Evolutionary conservation across 2,888 invertebrate genomes (phyloP).

Genomic region (Erebia epiphron): DNA sequence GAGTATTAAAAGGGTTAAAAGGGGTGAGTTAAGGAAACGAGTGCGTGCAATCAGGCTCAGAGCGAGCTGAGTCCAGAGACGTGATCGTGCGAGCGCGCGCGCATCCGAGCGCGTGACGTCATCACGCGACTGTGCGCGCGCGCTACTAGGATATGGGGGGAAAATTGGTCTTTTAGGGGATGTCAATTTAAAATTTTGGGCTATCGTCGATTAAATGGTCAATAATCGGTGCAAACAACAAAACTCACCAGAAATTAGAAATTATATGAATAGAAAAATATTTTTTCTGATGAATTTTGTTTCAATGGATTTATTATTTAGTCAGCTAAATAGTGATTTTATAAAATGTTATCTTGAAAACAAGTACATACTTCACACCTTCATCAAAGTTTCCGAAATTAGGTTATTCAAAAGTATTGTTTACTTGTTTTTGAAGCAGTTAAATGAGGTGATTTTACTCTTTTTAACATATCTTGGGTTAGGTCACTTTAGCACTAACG

Average conservation of each 20-base stretch:
- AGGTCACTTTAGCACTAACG: not conserved
- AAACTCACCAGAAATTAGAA: not conserved
- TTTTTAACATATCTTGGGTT: not conserved
- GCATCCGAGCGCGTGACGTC: slow-evolving; percentile 31
- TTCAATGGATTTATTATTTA: no score
- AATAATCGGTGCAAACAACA: not conserved
- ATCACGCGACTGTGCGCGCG: slow-evolving; percentile 23
- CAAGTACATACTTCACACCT: no score
- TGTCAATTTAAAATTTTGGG: not conserved
- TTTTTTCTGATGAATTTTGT: no score
- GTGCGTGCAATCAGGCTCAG: slow-evolving; percentile 79
- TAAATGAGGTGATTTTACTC: no score
- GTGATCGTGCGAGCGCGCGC: slow-evolving; percentile 50
- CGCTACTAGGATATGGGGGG: slow-evolving; percentile 9
- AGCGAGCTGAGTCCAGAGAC: slow-evolving; percentile 74
- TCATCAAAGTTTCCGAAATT: no score
- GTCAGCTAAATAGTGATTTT: no score
- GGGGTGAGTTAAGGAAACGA: slow-evolving; percentile 46
- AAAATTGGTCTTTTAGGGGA: not conserved
- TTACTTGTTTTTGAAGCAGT: no score
- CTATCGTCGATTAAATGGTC: not conserved
- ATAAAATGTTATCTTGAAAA: no score
- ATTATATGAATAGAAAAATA: no score
- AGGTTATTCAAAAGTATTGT: no score
- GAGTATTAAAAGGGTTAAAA: not conserved